phyloP scores from a whole-genome alignment of 2,797 vertebrate species.

The Centropyge bicolor region DNA sequence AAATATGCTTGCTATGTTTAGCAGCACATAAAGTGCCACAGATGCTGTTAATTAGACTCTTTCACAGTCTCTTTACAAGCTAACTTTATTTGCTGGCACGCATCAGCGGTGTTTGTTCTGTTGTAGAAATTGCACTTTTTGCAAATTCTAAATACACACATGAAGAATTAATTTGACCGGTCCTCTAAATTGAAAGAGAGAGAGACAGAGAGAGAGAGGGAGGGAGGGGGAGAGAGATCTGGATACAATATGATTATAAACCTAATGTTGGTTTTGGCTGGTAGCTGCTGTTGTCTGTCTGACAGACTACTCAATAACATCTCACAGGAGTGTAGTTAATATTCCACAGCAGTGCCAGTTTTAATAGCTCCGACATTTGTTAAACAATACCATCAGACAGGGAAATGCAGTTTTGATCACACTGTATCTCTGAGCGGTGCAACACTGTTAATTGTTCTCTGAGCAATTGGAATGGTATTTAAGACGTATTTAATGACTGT shows the following conservation, averaged over 20 bases:
- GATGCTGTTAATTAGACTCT: constrained; percentile 50
- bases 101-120: constrained; percentile 17
- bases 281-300: constrained; percentile 50
- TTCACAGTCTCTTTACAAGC: constrained; percentile 38
- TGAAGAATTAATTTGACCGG: constrained; percentile 16
- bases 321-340: constrained; percentile 63
- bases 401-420: constrained; percentile 50
- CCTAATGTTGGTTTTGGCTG: constrained; percentile 58
- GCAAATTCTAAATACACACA: constrained; percentile 17
- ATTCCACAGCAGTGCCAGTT: constrained; percentile 59
- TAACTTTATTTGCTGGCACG: constrained; percentile 36
- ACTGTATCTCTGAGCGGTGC: constrained; percentile 50
- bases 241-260: constrained; percentile 43
- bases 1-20: constrained; percentile 41
- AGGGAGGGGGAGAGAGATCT: neutral
- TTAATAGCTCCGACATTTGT: constrained; percentile 61
- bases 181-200: constrained; percentile 10
- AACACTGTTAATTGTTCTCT: constrained; percentile 58
- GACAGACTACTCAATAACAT: constrained; percentile 53
- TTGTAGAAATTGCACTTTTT: constrained; percentile 21
- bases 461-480: constrained; percentile 46
- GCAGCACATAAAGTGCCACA: constrained; percentile 36
- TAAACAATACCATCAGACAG: constrained; percentile 61
- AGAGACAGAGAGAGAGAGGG: neutral
- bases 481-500: constrained; percentile 43